Conservation (phyloP, 2,113 vertebrate species). For the Menidia beryllina region DNA sequence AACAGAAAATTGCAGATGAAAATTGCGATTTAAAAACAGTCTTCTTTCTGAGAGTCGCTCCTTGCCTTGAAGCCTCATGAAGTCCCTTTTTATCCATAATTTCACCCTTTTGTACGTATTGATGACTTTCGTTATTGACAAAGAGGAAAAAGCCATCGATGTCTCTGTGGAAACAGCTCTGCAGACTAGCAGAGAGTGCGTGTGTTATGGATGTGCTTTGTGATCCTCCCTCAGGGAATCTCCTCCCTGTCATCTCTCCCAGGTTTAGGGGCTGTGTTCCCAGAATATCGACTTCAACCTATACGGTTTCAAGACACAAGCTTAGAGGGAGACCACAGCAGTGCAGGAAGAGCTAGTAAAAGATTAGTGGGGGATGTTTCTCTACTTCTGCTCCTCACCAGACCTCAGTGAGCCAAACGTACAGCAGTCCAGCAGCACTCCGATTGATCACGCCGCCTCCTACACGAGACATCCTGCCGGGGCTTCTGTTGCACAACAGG, state of each 20-base stretch:
- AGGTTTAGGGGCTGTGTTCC: conserved; percentile 30
- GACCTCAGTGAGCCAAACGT: conserved; percentile 29
- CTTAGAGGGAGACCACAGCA: background rate
- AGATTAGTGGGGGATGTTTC: conserved; percentile 23
- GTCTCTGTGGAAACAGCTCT: conserved; percentile 21
- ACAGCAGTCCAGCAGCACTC: conserved; percentile 36
- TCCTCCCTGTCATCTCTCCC: conserved; percentile 29
- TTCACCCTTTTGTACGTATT: conserved; percentile 12
- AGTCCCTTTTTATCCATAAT: conserved; percentile 17
- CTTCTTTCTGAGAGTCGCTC: background rate
- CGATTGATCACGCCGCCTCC: conserved; percentile 39
- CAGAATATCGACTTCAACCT: conserved; percentile 44
- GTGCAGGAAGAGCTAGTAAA: background rate
- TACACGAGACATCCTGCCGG: conserved; percentile 7
- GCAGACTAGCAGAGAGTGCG: conserved; percentile 9
- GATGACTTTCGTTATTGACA: conserved; percentile 8
- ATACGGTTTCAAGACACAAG: conserved; percentile 26
- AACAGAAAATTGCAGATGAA: background rate
- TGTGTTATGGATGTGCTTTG: conserved; percentile 36
- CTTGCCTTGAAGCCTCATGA: background rate
- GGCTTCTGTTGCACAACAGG: conserved; percentile 29
- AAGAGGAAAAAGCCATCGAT: background rate
- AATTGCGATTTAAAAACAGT: background rate
- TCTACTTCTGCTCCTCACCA: conserved; percentile 16
- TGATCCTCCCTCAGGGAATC: conserved; percentile 44